These are phyloP conservation scores for Proctacanthus coquilletti DNA, from an alignment of 1,140 invertebrate species.

Conservation along the genomic window DNA sequence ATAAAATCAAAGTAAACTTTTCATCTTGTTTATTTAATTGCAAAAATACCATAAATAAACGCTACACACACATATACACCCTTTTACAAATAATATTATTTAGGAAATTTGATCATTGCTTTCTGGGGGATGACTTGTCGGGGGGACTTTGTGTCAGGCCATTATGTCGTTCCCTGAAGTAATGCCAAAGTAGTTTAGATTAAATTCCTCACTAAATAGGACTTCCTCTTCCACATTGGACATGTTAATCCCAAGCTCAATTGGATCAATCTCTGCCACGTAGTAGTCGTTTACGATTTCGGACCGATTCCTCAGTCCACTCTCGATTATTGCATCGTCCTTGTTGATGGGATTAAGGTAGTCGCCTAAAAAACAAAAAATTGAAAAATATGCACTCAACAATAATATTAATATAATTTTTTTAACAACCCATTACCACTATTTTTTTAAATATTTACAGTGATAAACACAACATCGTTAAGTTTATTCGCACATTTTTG, in stretches of 20 bases:
- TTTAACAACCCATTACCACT: too few relatives aligned
- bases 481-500: too few relatives aligned
- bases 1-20: too few relatives aligned
- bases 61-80: too few relatives aligned
- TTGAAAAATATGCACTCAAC: background rate
- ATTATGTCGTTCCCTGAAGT: constrained; percentile 26
- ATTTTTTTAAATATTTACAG: too few relatives aligned
- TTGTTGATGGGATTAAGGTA: constrained; percentile 34
- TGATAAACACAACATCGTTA: too few relatives aligned
- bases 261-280: constrained; percentile 28
- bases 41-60: too few relatives aligned
- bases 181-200: constrained; percentile 29
- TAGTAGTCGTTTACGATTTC: constrained; percentile 16
- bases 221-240: constrained; percentile 20
- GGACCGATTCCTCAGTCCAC: constrained; percentile 17
- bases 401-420: background rate
- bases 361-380: constrained; percentile 17
- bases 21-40: too few relatives aligned
- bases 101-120: too few relatives aligned
- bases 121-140: too few relatives aligned
- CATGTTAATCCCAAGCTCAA: constrained; percentile 24
- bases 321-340: constrained; percentile 29
- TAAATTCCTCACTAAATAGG: constrained; percentile 28
- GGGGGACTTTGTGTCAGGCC: constrained; percentile 29
- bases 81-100: too few relatives aligned